These are phyloP conservation scores for Hydra vulgaris DNA, from an alignment of 30 jellyfish, hydroid and myxozoan genomes.

Conservation along the genomic window DNA sequence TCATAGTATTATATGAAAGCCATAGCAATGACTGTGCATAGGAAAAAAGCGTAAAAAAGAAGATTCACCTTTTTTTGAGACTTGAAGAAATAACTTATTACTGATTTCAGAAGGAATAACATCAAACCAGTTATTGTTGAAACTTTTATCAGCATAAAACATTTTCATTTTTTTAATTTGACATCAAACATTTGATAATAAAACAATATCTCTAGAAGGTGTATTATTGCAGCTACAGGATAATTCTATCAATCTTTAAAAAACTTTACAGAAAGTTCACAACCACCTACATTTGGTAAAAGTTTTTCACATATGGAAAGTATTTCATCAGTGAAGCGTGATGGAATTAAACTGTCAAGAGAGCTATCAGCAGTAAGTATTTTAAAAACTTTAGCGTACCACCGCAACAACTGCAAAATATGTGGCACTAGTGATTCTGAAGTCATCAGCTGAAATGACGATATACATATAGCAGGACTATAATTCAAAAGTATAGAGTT, in stretches of 20 bases:
- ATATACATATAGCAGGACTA: background rate
- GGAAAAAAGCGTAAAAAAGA: background rate
- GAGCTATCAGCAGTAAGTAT: background rate
- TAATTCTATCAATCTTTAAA: background rate
- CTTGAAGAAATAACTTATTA: background rate
- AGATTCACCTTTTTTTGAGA: background rate
- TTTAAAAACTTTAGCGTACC: background rate
- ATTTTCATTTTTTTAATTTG: background rate
- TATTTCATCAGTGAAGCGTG: background rate
- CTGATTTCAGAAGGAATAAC: background rate
- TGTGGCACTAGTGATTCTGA: background rate
- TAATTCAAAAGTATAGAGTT: background rate
- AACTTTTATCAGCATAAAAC: background rate
- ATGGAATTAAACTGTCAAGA: constrained; percentile 2
- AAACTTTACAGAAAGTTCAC: background rate
- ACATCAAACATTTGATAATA: background rate
- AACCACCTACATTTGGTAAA: background rate
- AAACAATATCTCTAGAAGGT: background rate
- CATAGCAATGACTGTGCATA: background rate
- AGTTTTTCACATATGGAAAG: background rate
- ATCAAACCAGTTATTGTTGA: background rate
- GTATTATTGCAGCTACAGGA: background rate
- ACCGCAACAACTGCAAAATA: background rate
- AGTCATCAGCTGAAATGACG: background rate
- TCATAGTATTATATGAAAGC: background rate